Percentiles rank a stretch among this genome's conserved stretches.
Conservation (phyloP, 2,113 vertebrate species). For the Python bivittatus region DNA sequence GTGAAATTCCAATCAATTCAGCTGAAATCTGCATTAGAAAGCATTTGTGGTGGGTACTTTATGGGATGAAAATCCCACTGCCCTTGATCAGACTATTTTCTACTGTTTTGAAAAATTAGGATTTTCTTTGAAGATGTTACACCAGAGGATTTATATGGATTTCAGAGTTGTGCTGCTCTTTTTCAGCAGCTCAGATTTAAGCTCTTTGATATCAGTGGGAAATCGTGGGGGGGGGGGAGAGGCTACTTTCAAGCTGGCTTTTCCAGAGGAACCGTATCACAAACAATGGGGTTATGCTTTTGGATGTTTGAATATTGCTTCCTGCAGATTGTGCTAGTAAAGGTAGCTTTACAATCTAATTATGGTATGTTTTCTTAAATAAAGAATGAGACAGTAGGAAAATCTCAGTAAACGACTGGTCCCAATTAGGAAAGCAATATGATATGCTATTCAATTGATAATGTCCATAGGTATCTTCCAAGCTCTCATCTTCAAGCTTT, state of each 20-base stretch:
- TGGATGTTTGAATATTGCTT: not conserved
- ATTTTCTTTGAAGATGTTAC: not conserved
- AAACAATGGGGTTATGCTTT: not conserved
- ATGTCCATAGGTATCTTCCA: not conserved
- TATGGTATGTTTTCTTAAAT: conserved; percentile 39
- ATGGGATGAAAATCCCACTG: not conserved
- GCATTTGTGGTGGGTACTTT: not conserved
- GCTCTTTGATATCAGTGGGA: not conserved
- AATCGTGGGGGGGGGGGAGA: no score
- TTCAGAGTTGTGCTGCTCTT: not conserved
- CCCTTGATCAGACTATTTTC: not conserved
- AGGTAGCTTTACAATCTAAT: conserved; percentile 37
- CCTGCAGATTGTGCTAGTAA: accelerated
- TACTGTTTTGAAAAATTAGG: accelerated
- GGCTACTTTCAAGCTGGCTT: not conserved
- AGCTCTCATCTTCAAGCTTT: not conserved
- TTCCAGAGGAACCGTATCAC: not conserved
- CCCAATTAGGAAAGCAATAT: conserved; percentile 52
- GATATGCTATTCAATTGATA: conserved; percentile 18
- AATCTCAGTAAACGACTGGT: conserved; percentile 52
- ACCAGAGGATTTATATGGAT: not conserved
- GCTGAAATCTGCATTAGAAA: accelerated
- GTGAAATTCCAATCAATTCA: not conserved
- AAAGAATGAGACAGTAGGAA: conserved; percentile 58
- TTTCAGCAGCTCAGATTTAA: not conserved